Evolutionary conservation across 2,797 vertebrate species (phyloP).

Genomic region (Oreochromis grahami): DNA sequence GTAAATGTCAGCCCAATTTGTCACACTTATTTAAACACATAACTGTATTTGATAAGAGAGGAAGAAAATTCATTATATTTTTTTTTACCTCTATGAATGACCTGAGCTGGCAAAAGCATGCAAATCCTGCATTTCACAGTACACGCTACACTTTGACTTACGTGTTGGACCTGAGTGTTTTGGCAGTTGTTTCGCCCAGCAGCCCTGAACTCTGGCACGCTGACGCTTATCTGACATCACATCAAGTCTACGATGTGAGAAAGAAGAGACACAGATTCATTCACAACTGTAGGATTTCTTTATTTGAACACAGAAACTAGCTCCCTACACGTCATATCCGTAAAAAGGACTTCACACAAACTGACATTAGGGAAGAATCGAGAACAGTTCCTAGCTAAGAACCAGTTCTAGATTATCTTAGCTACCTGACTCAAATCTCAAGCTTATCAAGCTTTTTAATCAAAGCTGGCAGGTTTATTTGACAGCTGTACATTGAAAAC

Average conservation of each 20-base stretch:
- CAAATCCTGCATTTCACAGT: not conserved
- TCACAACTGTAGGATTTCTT: not conserved
- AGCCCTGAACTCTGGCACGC: constrained; percentile 87
- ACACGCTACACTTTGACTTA: not conserved
- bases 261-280: not conserved
- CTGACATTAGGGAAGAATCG: not conserved
- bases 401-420: not conserved
- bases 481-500: not conserved
- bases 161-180: constrained; percentile 46
- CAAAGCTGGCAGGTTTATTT: not conserved
- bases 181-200: constrained; percentile 79
- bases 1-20: not conserved
- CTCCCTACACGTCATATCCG: not conserved
- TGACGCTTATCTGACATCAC: constrained; percentile 84
- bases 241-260: not conserved
- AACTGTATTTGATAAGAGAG: not conserved
- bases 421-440: not conserved
- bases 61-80: not conserved
- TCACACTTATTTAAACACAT: not conserved
- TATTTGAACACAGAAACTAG: not conserved
- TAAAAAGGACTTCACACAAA: not conserved
- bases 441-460: not conserved
- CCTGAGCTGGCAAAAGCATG: not conserved
- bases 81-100: not conserved
- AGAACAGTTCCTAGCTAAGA: not conserved